Conservation (phyloP, 2,797 vertebrate genomes). For the Sebastes ruberrimus region DNA sequence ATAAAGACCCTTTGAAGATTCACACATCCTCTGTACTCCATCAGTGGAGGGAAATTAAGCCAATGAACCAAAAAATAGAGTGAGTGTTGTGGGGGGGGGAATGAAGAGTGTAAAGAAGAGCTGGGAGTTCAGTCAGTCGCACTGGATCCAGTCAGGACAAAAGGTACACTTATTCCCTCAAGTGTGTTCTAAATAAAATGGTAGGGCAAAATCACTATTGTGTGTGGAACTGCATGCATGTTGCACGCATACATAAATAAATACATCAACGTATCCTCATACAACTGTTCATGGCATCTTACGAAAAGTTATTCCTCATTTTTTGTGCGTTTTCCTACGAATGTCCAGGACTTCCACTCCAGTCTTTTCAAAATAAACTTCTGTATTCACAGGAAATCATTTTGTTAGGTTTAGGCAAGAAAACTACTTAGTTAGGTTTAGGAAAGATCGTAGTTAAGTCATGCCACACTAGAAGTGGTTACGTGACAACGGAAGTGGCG, state of each 20-base stretch:
- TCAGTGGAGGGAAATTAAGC: conserved; percentile 46
- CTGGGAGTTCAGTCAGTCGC: conserved; percentile 16
- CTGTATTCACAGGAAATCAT: no score
- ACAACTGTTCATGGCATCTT: no score
- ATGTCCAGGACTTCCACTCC: no score
- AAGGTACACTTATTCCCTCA: conserved; percentile 1
- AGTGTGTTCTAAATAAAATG: conserved; percentile 33
- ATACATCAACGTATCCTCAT: not conserved
- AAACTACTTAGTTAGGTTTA: no score
- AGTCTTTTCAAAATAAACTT: no score
- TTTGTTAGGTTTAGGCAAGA: no score
- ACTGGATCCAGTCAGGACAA: conserved; percentile 16
- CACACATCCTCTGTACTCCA: conserved; percentile 29
- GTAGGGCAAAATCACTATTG: conserved; percentile 4
- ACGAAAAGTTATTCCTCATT: no score
- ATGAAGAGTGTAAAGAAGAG: not conserved
- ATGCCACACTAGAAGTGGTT: no score
- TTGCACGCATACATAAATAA: conserved; percentile 7
- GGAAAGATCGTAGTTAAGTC: no score
- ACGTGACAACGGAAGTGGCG: no score
- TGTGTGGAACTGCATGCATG: conserved; percentile 42
- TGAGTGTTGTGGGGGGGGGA: not conserved
- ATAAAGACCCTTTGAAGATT: conserved; percentile 51
- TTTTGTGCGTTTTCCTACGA: no score
- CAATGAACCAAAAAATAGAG: conserved; percentile 48